phyloP scores from a whole-genome alignment of 2,797 vertebrate species.

The Urosaurus nigricauda region DNA sequence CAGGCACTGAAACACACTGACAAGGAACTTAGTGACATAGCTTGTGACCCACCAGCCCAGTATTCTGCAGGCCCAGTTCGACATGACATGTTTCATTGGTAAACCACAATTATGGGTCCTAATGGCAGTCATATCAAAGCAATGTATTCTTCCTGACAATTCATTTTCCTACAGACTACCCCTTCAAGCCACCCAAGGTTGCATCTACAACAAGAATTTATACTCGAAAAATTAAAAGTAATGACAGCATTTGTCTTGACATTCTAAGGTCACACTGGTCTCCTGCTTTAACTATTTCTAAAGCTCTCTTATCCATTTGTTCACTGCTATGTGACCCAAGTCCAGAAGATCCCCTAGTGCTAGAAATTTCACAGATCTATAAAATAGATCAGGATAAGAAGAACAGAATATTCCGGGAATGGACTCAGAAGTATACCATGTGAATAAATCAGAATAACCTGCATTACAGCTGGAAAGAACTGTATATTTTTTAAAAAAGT shows the following conservation, averaged over 20 bases:
- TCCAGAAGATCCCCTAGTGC: conserved; percentile 97
- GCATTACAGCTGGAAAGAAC: conserved; percentile 93
- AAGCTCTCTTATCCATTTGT: conserved; percentile 99
- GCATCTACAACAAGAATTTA: conserved; percentile 96
- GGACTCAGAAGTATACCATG: conserved; percentile 99
- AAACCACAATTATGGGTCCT: conserved; percentile 98
- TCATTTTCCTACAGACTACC: conserved; percentile 95
- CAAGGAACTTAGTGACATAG: conserved; percentile 96
- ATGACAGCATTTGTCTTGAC: conserved; percentile 95
- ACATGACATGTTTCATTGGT: conserved; percentile 97
- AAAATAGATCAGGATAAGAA: conserved; percentile 99
- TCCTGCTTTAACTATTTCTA: conserved; percentile 95
- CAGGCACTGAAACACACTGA: too few relatives aligned
- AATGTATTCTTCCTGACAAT: conserved; percentile 95
- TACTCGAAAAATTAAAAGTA: conserved; percentile 97
- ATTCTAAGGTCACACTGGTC: conserved; percentile 95
- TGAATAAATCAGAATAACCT: conserved; percentile 90
- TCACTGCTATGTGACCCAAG: conserved; percentile 99
- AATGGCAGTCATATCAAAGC: conserved; percentile 94
- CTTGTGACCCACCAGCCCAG: conserved; percentile 98
- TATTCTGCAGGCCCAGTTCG: conserved; percentile 98
- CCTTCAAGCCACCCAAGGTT: conserved; percentile 94
- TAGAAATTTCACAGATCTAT: conserved; percentile 99
- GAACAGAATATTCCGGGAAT: conserved; percentile 99
- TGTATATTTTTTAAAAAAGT: conserved; percentile 84